Base-by-base conservation (phyloP, 2,113 vertebrate genomes). In the Cryptomyrus ogoouensis region DNA sequence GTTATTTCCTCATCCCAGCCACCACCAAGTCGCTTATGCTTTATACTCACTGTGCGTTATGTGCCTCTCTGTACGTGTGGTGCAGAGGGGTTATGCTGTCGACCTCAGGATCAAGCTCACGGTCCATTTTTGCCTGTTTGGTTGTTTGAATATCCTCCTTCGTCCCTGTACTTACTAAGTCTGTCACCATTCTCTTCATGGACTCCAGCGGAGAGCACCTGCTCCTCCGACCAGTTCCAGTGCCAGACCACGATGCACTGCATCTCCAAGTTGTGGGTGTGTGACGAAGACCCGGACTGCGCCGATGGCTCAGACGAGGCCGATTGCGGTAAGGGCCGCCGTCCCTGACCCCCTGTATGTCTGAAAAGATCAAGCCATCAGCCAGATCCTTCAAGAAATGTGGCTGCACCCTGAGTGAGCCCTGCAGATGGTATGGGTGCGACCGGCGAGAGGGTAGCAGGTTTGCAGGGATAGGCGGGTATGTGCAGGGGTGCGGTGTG, bases 201-300 rank as follows among this genome's bases (percentile, higher is more conserved):
- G 31, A 15, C 74, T 19, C 88, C 94, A 99, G 98, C 98, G 87
- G 98, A 99, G 94, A 99, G 98, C 96, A 99, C 98, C 91, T 99
- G 98, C 91, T 99, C 98, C 77, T 97, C 98, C 56, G 98, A 99
- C 92, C 98, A 99, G 93, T 99, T 99, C 94, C 98, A 99, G 90
- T 99, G 98, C 92, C 98, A 97, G 95, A 97, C 98, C 39, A 98
- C 98, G 39, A 99, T 99, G 91, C 98, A 99, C 90, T 99, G 98
- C 93, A 99, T 99, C 94, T 99, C 98, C 92, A 99, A 98, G 91
- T 94, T 99, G 87, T 99, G 98, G 98, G 98, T 99, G 13, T 99
- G 98, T 91, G 98, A 99, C 8, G 98, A 99, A 93, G 98, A 99
- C 91, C 97, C 98, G 0, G 98, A 99, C 91, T 99, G 98, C 70